Evolutionary conservation across 2,113 vertebrate genomes (phyloP).

Genomic region (Columbina picui): DNA sequence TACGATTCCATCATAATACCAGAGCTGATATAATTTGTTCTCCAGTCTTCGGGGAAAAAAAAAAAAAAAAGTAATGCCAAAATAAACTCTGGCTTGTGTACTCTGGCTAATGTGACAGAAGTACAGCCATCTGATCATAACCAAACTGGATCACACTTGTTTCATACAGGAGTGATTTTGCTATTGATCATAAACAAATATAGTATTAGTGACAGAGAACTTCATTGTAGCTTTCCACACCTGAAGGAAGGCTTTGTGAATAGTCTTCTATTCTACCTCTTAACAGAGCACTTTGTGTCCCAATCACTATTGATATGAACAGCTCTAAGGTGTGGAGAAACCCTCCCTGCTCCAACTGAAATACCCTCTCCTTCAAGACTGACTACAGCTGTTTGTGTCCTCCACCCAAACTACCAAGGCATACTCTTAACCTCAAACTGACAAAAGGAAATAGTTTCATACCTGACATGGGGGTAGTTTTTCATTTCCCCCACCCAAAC

Average conservation of each 20-base stretch:
- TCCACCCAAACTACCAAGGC: neutral
- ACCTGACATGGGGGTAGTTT: constrained; percentile 24
- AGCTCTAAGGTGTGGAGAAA: neutral
- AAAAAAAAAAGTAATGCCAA: neutral
- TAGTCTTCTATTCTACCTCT: neutral
- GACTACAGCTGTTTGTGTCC: neutral
- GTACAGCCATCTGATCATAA: neutral
- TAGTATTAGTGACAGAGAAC: neutral
- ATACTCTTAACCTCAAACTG: constrained; percentile 36
- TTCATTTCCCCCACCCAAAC: constrained; percentile 39
- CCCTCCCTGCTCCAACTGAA: neutral
- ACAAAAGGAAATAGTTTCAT: constrained; percentile 49
- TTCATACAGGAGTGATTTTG: neutral
- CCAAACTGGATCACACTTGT: neutral
- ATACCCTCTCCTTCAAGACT: neutral
- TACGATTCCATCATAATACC: neutral
- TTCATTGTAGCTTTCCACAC: neutral
- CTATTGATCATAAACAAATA: neutral
- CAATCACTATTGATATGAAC: neutral
- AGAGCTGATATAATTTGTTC: neutral
- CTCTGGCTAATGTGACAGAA: neutral
- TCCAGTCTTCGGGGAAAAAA: neutral
- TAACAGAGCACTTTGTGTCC: neutral
- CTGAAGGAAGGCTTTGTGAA: neutral
- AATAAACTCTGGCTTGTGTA: neutral